A percentile compares a stretch with the other conserved stretches of the same genome.
phyloP scores from a whole-genome alignment of 2,888 invertebrate genomes.

The Nephrotoma guestfalica region DNA sequence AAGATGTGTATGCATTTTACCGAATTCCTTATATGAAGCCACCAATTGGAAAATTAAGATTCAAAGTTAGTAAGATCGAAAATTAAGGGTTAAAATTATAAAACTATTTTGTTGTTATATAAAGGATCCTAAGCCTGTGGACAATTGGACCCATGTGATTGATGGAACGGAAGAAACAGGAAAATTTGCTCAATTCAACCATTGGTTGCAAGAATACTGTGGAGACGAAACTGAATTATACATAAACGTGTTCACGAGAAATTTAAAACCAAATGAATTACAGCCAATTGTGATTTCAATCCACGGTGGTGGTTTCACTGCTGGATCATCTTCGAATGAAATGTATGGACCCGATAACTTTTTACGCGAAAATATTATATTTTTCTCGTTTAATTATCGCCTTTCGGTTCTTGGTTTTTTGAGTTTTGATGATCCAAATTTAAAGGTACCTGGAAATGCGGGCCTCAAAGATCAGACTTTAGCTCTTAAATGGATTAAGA shows the following conservation, averaged over 20 bases:
- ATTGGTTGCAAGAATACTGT: neutral
- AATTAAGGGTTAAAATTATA: neutral
- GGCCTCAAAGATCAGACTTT: constrained; percentile 17
- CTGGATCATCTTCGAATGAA: constrained; percentile 31
- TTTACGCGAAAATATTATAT: constrained; percentile 33
- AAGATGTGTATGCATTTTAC: neutral
- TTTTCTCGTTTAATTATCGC: constrained; percentile 44
- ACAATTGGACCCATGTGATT: constrained; percentile 29
- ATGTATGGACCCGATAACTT: constrained; percentile 34
- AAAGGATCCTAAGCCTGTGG: constrained; percentile 30
- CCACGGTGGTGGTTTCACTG: constrained; percentile 35
- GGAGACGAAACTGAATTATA: constrained; percentile 40
- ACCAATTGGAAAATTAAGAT: neutral
- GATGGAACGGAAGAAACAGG: constrained; percentile 25
- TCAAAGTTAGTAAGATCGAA: neutral
- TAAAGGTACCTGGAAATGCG: constrained; percentile 28
- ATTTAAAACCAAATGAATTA: constrained; percentile 15
- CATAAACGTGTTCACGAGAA: constrained; percentile 25
- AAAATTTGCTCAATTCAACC: neutral
- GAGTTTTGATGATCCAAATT: constrained; percentile 21
- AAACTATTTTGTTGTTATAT: constrained; percentile 12
- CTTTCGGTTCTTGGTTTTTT: constrained; percentile 30
- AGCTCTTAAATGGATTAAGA: constrained; percentile 24
- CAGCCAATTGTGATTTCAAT: constrained; percentile 35
- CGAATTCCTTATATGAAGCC: neutral